These are phyloP conservation scores for Hormiphora californensis DNA, from an alignment of 37 sponge, comb jelly and placozoan genomes.

Conservation along the genomic window DNA sequence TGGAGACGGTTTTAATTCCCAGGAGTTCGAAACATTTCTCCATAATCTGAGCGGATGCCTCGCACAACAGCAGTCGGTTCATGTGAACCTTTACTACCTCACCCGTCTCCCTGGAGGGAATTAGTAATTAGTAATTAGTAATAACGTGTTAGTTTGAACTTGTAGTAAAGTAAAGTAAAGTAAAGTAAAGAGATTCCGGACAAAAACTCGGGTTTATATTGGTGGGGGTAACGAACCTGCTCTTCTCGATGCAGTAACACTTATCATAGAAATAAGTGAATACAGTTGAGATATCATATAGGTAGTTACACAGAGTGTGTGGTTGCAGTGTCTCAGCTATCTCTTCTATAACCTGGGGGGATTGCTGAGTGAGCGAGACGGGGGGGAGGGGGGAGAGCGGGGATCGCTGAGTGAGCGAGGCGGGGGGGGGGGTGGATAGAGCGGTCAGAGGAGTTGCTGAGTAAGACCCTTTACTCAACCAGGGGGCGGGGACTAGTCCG, in stretches of 20 bases:
- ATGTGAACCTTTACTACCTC: slow-evolving; percentile 77
- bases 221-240: slow-evolving; percentile 44
- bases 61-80: slow-evolving; percentile 81
- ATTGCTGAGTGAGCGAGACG: too few species aligned
- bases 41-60: slow-evolving; percentile 81
- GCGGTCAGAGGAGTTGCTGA: too few species aligned
- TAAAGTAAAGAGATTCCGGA: neutral
- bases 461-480: too few species aligned
- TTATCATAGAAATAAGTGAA: slow-evolving; percentile 94
- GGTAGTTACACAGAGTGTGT: slow-evolving; percentile 84
- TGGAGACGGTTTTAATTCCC: slow-evolving; percentile 73
- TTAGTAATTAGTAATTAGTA: neutral
- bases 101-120: slow-evolving; percentile 59
- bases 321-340: slow-evolving; percentile 60
- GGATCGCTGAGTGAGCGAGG: too few species aligned
- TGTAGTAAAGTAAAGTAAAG: neutral
- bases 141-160: neutral
- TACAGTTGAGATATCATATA: slow-evolving; percentile 80
- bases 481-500: too few species aligned
- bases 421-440: too few species aligned
- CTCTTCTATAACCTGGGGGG: slow-evolving; percentile 16
- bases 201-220: too few species aligned
- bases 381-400: too few species aligned
- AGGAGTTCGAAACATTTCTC: slow-evolving; percentile 77
- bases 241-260: slow-evolving; percentile 93